Percentiles rank a stretch among this genome's conserved stretches.
These are phyloP conservation scores for Pituophis catenifer DNA, from an alignment of 2,113 vertebrate species.

Conservation along the genomic window DNA sequence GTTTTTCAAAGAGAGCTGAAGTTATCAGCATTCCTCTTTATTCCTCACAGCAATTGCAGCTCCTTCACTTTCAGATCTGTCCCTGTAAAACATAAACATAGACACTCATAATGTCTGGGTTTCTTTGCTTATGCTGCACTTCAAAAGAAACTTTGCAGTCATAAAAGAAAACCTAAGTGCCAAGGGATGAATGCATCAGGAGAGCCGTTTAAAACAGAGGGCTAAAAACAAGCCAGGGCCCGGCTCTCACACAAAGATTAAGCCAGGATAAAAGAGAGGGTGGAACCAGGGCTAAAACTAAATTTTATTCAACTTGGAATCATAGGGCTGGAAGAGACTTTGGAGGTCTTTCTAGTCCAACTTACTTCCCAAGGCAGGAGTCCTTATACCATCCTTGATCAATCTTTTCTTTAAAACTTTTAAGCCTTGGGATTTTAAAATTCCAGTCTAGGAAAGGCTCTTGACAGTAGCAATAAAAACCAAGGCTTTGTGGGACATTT, in stretches of 20 bases:
- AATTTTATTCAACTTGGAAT: neutral
- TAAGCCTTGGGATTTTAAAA: neutral
- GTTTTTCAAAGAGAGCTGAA: slow-evolving; percentile 56
- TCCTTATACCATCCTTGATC: neutral
- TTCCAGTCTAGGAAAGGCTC: neutral
- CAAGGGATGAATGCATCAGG: neutral
- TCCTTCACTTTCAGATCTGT: slow-evolving; percentile 52
- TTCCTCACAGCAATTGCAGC: slow-evolving; percentile 40
- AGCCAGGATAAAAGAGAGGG: neutral
- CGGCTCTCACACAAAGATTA: neutral
- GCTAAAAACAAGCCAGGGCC: neutral
- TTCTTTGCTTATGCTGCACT: neutral
- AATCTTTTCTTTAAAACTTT: neutral
- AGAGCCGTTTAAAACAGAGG: neutral
- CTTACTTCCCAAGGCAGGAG: neutral
- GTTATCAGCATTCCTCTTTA: slow-evolving; percentile 49
- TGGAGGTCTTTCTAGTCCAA: neutral
- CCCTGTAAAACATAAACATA: slow-evolving; percentile 39
- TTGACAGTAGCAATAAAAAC: neutral
- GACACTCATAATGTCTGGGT: slow-evolving; percentile 25
- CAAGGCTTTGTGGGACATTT: neutral
- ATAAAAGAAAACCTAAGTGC: neutral
- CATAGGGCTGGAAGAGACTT: neutral
- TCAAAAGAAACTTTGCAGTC: neutral
- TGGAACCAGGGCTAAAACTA: neutral